phyloP scores from a whole-genome alignment of 2,113 vertebrate genomes.

The Narcine bancroftii region DNA sequence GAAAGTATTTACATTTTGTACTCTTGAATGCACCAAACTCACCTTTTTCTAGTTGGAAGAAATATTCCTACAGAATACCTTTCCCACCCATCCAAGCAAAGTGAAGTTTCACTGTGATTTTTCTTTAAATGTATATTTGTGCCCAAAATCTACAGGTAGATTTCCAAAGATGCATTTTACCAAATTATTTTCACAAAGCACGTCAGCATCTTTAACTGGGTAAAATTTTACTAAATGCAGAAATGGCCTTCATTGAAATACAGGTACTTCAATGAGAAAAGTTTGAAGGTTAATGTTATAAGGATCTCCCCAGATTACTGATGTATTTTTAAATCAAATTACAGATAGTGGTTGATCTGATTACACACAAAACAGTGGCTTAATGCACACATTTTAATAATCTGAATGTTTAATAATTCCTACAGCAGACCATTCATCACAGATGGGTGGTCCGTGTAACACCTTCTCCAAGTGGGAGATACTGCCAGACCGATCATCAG shows the following conservation, averaged over 20 bases:
- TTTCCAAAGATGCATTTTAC: too few species aligned
- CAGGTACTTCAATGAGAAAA: too few species aligned
- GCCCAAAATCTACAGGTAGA: too few species aligned
- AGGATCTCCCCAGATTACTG: neutral
- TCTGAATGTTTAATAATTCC: too few species aligned
- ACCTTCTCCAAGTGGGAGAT: conserved; percentile 44
- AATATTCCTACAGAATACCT: neutral
- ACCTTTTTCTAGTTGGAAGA: too few species aligned
- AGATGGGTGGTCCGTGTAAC: conserved; percentile 32
- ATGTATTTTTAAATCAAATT: neutral
- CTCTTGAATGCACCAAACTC: neutral
- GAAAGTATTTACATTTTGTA: neutral
- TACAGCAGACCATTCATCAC: neutral
- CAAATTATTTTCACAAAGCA: neutral
- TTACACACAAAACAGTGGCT: neutral
- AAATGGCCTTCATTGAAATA: too few species aligned
- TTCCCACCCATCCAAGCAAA: neutral
- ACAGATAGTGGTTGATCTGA: neutral
- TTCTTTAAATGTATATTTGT: too few species aligned
- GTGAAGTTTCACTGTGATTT: too few species aligned
- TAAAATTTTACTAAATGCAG: too few species aligned
- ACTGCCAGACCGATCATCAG: conserved; percentile 57
- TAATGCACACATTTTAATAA: too few species aligned
- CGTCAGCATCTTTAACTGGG: neutral
- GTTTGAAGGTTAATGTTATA: neutral